Evolutionary conservation across 2,888 invertebrate species (phyloP).

Genomic region (Hirtodrosophila trivittata): DNA sequence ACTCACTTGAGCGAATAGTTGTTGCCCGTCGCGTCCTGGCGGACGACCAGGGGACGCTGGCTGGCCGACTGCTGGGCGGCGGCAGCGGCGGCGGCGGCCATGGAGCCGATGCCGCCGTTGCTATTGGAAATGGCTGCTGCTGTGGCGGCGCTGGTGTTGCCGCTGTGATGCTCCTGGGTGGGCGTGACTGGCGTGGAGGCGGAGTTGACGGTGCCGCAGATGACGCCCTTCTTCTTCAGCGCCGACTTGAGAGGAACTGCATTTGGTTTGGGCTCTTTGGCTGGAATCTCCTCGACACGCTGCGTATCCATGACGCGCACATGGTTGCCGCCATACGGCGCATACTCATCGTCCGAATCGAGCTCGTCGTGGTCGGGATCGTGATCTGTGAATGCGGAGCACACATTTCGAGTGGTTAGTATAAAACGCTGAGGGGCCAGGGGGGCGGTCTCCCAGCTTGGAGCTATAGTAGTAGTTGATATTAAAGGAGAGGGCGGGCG

Average conservation of each 20-base stretch:
- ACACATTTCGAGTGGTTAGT: not conserved
- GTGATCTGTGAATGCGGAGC: conserved; percentile 75
- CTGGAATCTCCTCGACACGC: conserved; percentile 95
- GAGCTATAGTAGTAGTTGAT: too few relatives aligned
- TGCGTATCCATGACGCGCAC: conserved; percentile 88
- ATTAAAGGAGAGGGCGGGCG: conserved; percentile 2
- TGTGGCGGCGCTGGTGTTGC: conserved; percentile 43
- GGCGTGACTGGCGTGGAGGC: conserved; percentile 87
- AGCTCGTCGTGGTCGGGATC: conserved; percentile 87
- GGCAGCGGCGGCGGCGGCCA: conserved; percentile 71
- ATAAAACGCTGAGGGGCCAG: not conserved
- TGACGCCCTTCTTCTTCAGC: conserved; percentile 90
- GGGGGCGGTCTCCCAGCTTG: too few relatives aligned
- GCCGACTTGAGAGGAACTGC: conserved; percentile 96
- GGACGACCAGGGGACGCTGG: conserved; percentile 86
- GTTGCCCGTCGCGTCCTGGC: conserved; percentile 90
- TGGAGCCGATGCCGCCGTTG: conserved; percentile 70
- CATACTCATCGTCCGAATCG: conserved; percentile 88
- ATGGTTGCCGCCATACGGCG: conserved; percentile 85
- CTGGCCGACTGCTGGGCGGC: conserved; percentile 76
- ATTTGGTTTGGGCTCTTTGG: conserved; percentile 95
- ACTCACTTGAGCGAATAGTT: conserved; percentile 93
- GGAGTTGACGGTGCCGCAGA: conserved; percentile 48
- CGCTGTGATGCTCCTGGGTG: conserved; percentile 86
- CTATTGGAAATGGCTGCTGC: conserved; percentile 69